Evolutionary conservation across 2,113 vertebrate genomes (phyloP).

Genomic region (Maccullochella peelii): DNA sequence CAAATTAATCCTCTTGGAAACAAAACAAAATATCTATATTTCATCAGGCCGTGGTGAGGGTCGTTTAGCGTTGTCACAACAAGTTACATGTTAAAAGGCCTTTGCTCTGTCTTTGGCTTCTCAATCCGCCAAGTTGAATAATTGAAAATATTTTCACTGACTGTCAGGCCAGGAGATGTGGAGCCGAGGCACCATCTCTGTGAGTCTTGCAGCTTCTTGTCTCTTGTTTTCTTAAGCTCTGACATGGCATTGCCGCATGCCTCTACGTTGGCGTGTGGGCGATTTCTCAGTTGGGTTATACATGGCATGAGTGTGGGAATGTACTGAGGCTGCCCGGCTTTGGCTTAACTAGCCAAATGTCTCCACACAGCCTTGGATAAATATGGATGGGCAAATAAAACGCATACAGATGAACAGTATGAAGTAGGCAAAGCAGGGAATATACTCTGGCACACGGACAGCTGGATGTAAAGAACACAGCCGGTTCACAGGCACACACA

Average conservation of each 20-base stretch:
- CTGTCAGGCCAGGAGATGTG: conserved; percentile 36
- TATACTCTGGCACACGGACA: conserved; percentile 27
- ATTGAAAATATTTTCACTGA: conserved; percentile 65
- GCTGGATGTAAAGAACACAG: conserved; percentile 34
- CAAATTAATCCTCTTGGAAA: conserved; percentile 63
- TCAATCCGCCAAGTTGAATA: conserved; percentile 65
- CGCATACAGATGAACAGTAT: conserved; percentile 15
- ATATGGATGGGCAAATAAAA: conserved; percentile 56
- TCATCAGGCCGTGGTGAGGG: conserved; percentile 48
- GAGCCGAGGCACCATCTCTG: conserved; percentile 18
- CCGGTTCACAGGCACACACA: conserved; percentile 25
- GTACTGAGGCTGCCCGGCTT: conserved; percentile 6
- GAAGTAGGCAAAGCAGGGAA: conserved; percentile 19
- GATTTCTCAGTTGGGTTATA: conserved; percentile 58
- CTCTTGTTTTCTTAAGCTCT: conserved; percentile 57
- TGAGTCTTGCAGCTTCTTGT: conserved; percentile 35
- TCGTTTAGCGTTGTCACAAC: conserved; percentile 68
- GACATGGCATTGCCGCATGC: conserved; percentile 52
- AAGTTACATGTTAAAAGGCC: conserved; percentile 62
- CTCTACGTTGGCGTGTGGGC: conserved; percentile 14
- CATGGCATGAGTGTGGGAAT: conserved; percentile 51
- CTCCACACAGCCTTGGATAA: conserved; percentile 48
- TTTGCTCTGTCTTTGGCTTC: conserved; percentile 38
- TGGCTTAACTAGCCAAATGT: conserved; percentile 21
- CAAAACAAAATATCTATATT: conserved; percentile 70